Base-by-base conservation (phyloP, 2,113 vertebrate genomes). In the Urocynchramus pylzowi region DNA sequence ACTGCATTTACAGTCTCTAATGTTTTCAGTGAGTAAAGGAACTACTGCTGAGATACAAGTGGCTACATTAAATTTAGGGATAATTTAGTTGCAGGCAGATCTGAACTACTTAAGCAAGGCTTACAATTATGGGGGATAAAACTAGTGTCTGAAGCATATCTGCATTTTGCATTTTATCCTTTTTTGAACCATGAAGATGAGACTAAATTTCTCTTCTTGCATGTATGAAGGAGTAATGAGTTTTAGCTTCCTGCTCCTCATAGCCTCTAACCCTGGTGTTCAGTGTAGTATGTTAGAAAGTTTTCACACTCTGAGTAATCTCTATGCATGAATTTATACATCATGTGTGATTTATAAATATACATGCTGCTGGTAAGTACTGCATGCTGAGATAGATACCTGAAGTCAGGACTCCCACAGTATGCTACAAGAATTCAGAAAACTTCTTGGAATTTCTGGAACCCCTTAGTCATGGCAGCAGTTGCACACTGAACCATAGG, bases 391-490 rank as follows among this genome's bases (percentile, higher is more conserved):
- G 50, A n/a, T 24, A 35, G n/a, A 30, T 50, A 42, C 49, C 87
- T 44, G 73, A 87, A 93, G 60, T 60, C 49, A 60, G 82, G 79
- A 80, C 56, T 81, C 81, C 35, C 35, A 74, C 22, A 71, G 21
- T 61, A 50, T 75, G 45, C 94, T 88, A 92, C 61, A 74, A 82
- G 59, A 85, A 41, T 23, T 71, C 50, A 95, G 88, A 88, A 93
- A 81, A 75, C 45, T 74, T 87, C 45, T 70, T 86, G 76, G 85
- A 78, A 92, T 85, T 97, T 96, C 90, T 96, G 92, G 90, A 93
- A 76, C 95, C 53, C 59, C 60, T 9, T 77, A 56, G 76, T 87
- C 61, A 35, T 11, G 41, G 89, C 69, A 96, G 79, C 71, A 84
- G 60, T 57, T 96, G 42, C 89, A 94, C 90, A 76, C 52, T 24